Conservation (phyloP, 2,113 vertebrate species). For the Calonectris borealis region DNA sequence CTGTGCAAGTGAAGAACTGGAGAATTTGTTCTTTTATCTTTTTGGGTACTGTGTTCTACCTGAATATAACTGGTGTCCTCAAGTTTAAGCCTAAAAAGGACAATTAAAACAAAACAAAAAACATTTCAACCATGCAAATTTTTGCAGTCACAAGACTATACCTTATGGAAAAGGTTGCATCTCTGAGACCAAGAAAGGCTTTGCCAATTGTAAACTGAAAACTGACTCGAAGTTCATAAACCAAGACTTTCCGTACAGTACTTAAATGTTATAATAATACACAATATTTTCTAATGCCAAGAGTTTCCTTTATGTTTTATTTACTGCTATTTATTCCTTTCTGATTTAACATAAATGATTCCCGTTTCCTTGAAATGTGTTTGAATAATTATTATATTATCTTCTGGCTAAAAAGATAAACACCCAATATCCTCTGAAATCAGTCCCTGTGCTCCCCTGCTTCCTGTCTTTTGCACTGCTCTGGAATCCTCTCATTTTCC, state of each 20-base stretch:
- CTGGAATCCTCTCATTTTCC: background rate
- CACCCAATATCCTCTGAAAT: background rate
- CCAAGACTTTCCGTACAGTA: background rate
- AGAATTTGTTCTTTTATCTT: background rate
- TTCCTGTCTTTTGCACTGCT: background rate
- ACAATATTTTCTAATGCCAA: background rate
- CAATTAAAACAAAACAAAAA: background rate
- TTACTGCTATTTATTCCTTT: background rate
- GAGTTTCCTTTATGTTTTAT: background rate
- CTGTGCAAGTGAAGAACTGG: background rate
- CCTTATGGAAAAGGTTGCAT: background rate
- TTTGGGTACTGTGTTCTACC: background rate
- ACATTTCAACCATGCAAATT: background rate
- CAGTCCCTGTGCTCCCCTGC: background rate
- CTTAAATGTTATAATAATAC: background rate
- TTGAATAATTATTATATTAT: background rate
- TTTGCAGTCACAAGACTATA: background rate
- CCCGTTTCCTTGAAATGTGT: background rate
- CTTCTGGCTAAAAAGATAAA: slow-evolving; percentile 10
- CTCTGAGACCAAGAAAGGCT: background rate
- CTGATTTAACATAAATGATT: background rate
- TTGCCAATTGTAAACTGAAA: background rate
- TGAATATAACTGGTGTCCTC: background rate
- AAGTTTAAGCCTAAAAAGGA: background rate
- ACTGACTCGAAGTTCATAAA: background rate